Evolutionary conservation across 2,113 vertebrate genomes (phyloP), one percentile per base, ranked within the genome.

Genomic region (Anolis sagrei): DNA sequence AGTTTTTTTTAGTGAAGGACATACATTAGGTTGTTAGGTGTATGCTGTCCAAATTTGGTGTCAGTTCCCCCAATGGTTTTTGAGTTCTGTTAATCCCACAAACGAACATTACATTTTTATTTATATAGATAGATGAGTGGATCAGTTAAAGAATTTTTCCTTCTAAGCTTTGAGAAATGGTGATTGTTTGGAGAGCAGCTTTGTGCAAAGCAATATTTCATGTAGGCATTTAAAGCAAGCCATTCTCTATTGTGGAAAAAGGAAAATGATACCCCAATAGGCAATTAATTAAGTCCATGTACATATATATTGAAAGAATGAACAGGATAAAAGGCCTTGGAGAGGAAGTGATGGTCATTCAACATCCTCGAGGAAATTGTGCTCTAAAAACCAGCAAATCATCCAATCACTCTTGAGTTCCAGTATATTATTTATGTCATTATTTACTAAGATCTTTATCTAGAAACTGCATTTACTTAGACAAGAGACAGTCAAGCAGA

Each of bases 181-280:
- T 18, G 44, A n/a, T 51, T 36, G 8, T 34, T 44, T 73, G 1
- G 21, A 23, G 74, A 2, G 48, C 64, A 61, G 70, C 18, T 51
- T 66, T 62, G 19, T 14, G 44, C 73, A n/a, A 44, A 32, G 8
- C 8, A 4, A 19, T 3, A 81, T 76, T 25, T 32, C 0, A 80
- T 18, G 0, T 0, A 3, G 27, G 82, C 0, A 0, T 11, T 75
- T 51, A 81, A 66, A 13, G 13, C 23, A 36, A 86, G 64, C 19
- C 0, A 1, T 34, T 76, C 39, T 19, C 0, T 5, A 44, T 21
- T 29, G n/a, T 36, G 39, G 69, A 23, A 82, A 87, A 44, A n/a
- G 0, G 0, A 7, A 13, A 2, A 0, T 0, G 73, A 75, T 66
- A 74, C 36, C 83, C 44, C 36, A 6, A 19, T 54, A 2, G 0